Conservation (phyloP, 2,113 vertebrate genomes). For the Carassius gibelio region DNA sequence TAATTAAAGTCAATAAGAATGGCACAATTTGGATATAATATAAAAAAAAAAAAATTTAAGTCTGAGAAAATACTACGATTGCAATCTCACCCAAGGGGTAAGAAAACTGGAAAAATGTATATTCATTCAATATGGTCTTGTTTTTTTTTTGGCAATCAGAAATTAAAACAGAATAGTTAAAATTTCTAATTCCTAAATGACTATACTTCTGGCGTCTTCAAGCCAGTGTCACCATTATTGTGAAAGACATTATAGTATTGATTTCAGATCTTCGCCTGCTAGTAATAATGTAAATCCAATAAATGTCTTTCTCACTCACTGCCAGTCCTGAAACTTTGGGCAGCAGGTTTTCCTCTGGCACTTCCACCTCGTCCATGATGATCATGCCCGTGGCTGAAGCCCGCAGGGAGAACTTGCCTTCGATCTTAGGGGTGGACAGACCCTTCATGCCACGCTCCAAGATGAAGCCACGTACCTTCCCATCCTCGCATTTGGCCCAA, state of each 20-base stretch:
- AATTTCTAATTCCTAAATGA: not conserved
- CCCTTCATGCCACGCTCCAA: constrained; percentile 87
- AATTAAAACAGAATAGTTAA: not conserved
- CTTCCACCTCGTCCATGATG: constrained; percentile 88
- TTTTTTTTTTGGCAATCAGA: too few species aligned
- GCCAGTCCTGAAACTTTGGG: constrained; percentile 76
- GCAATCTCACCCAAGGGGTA: too few species aligned
- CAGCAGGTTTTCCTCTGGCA: constrained; percentile 88
- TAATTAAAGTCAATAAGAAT: too few species aligned
- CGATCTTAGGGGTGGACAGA: constrained; percentile 85
- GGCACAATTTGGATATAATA: too few species aligned
- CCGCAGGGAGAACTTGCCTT: constrained; percentile 91
- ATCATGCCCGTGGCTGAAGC: constrained; percentile 90
- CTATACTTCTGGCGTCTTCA: not conserved
- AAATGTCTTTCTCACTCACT: constrained; percentile 68
- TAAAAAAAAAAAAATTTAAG: too few species aligned
- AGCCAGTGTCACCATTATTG: not conserved
- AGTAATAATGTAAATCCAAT: not conserved
- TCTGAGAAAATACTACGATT: too few species aligned
- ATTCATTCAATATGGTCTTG: too few species aligned
- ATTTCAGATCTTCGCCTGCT: not conserved
- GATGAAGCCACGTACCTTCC: constrained; percentile 84
- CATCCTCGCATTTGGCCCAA: constrained; percentile 87
- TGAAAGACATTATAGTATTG: not conserved
- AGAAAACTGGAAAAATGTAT: too few species aligned